phyloP scores from a whole-genome alignment of 2,113 vertebrate species.

The Pelodiscus sinensis region DNA sequence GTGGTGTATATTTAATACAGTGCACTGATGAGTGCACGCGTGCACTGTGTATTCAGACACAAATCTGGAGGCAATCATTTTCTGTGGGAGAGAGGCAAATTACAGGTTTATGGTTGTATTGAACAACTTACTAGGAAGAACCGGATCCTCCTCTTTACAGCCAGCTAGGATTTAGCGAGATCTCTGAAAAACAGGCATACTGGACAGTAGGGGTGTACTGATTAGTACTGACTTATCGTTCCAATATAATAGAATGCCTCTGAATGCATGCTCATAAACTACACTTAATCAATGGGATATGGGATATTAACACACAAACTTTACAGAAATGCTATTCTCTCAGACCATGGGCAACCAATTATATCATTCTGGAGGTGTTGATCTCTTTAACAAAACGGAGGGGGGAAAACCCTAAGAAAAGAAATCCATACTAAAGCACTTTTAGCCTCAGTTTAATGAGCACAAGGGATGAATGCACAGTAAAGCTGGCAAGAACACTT shows the following conservation, averaged over 20 bases:
- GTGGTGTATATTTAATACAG: accelerated
- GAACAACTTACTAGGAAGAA: neutral
- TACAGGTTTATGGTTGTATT: neutral
- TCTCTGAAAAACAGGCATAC: neutral
- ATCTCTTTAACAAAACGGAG: neutral
- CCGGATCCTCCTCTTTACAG: neutral
- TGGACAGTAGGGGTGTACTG: neutral
- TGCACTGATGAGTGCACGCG: neutral
- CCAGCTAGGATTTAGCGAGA: neutral
- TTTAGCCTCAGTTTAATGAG: neutral
- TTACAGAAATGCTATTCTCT: neutral
- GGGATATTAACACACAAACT: neutral
- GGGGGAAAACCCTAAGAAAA: neutral
- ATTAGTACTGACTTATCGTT: neutral
- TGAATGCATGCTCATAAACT: neutral
- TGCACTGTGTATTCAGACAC: neutral
- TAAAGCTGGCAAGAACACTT: neutral
- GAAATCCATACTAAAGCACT: neutral
- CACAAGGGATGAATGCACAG: neutral
- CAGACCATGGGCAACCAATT: neutral
- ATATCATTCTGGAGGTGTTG: neutral
- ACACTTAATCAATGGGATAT: neutral
- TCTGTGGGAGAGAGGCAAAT: neutral
- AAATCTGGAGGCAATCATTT: neutral
- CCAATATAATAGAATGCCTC: neutral